Percentiles rank a stretch among this genome's conserved stretches.
These are phyloP conservation scores for Knipowitschia caucasica DNA, from an alignment of 2,797 vertebrate genomes.

Conservation along the genomic window DNA sequence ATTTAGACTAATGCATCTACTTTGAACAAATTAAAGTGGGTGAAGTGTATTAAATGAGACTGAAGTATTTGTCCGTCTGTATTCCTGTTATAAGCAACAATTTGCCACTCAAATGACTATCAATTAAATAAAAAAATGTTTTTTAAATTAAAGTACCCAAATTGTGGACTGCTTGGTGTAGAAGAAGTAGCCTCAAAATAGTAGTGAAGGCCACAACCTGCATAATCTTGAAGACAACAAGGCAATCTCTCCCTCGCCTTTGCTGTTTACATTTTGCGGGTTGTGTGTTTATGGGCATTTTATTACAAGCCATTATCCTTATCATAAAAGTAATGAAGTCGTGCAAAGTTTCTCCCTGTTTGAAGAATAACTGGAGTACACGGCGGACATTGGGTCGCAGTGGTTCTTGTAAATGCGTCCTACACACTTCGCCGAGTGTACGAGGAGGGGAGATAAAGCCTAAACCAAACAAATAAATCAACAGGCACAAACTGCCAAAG, in stretches of 20 bases:
- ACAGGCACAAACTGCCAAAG: slow-evolving; percentile 1
- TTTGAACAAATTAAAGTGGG: too few relatives aligned
- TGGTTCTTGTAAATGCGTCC: slow-evolving; percentile 3
- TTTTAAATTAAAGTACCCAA: too few relatives aligned
- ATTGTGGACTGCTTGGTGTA: too few relatives aligned
- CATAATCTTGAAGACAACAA: neutral
- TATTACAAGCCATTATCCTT: slow-evolving; percentile 5
- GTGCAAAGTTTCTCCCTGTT: neutral
- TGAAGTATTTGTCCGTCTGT: too few relatives aligned
- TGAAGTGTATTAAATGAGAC: too few relatives aligned
- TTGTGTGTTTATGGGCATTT: slow-evolving; percentile 1
- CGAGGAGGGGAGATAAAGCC: neutral
- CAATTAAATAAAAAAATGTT: too few relatives aligned
- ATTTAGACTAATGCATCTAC: too few relatives aligned
- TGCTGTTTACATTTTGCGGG: neutral
- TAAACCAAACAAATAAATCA: slow-evolving; percentile 19
- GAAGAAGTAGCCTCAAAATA: too few relatives aligned
- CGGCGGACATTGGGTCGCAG: neutral
- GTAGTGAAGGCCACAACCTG: neutral
- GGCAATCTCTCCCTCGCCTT: neutral
- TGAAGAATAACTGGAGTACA: neutral
- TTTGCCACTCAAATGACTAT: too few relatives aligned
- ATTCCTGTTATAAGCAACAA: too few relatives aligned
- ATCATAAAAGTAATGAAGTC: neutral
- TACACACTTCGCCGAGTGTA: neutral